phyloP scores from a whole-genome alignment of 2,888 invertebrate genomes.

The Cheilosia vernalis region DNA sequence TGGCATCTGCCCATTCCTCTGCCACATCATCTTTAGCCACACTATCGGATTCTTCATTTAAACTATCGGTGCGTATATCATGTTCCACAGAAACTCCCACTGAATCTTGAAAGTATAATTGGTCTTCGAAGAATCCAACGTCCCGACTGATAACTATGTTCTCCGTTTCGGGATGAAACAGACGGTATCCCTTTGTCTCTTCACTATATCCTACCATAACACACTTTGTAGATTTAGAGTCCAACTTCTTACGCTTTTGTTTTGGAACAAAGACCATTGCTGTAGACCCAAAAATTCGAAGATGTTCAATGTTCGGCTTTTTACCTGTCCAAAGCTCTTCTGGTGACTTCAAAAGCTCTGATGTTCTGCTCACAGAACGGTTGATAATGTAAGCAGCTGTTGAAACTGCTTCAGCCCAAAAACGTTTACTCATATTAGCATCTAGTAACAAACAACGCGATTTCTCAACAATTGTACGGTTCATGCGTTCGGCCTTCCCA shows the following conservation, averaged over 20 bases:
- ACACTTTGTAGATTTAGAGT: not conserved
- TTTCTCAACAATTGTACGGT: constrained; percentile 71
- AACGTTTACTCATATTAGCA: not conserved
- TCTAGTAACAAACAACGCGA: not conserved
- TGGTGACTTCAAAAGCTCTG: constrained; percentile 1
- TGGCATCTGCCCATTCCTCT: not conserved
- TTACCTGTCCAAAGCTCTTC: constrained; percentile 13
- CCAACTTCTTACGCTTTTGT: no score
- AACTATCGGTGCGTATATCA: not conserved
- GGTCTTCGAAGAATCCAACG: not conserved
- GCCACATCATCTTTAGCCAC: not conserved
- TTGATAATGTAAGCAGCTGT: constrained; percentile 4
- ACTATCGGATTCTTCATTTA: not conserved
- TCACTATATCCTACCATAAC: constrained; percentile 5
- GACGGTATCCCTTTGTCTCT: constrained; percentile 4
- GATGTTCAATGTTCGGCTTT: not conserved
- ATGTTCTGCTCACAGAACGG: not conserved
- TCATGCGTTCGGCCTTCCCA: constrained; percentile 70
- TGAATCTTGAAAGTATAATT: no score
- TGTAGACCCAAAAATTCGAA: no score
- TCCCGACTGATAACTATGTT: not conserved
- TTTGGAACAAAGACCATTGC: no score
- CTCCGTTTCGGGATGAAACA: not conserved
- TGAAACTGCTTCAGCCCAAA: constrained; percentile 8
- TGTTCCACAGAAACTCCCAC: no score